A percentile compares a stretch with the other conserved stretches of the same genome.
Conservation (phyloP, 2,888 invertebrate species). For the Trachelus troglodyta region DNA sequence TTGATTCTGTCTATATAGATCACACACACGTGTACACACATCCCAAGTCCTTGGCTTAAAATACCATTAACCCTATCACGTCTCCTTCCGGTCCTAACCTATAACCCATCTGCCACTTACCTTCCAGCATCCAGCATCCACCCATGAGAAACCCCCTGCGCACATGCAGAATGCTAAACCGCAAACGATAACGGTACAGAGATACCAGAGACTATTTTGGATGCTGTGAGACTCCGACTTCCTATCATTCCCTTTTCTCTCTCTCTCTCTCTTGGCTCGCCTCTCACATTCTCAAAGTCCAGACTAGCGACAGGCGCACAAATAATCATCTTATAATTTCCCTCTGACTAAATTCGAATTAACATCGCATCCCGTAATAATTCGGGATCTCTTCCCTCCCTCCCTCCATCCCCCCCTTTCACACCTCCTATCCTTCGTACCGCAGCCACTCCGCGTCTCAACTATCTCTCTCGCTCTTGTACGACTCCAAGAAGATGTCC, state of each 20-base stretch:
- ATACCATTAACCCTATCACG: conserved; percentile 15
- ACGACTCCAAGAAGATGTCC: not conserved
- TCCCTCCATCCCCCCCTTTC: conserved; percentile 31
- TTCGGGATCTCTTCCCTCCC: too few relatives aligned
- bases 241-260: not conserved
- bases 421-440: conserved; percentile 39
- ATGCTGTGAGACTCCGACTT: not conserved
- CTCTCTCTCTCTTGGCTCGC: conserved; percentile 7
- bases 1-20: not conserved
- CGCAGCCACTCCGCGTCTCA: conserved; percentile 14
- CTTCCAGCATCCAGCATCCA: conserved; percentile 1
- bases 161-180: conserved; percentile 1
- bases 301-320: conserved; percentile 41
- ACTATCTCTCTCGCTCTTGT: not conserved
- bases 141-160: not conserved
- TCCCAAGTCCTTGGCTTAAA: conserved; percentile 13
- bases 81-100: conserved; percentile 1
- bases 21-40: too few relatives aligned
- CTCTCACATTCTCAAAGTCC: conserved; percentile 27
- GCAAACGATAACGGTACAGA: not conserved
- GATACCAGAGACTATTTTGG: not conserved
- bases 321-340: conserved; percentile 26
- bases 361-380: too few relatives aligned
- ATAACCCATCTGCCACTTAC: not conserved
- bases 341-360: too few relatives aligned